Base-by-base conservation (phyloP, 2,797 vertebrate species). In the Mustela erminea region DNA sequence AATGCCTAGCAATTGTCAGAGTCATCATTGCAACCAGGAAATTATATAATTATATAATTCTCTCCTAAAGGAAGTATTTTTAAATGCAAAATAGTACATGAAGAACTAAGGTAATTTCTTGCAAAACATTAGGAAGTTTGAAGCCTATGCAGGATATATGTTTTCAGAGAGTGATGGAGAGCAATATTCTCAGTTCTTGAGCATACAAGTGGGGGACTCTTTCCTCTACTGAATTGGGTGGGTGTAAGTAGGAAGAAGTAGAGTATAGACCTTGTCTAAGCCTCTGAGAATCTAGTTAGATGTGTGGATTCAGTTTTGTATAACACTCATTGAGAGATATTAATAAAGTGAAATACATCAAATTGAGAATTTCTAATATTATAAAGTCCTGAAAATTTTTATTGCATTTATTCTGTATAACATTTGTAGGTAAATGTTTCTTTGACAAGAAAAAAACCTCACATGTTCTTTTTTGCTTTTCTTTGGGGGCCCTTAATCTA, bases 171-270 rank as follows among this genome's bases (percentile, higher is more conserved):
- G 2, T 62, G 4, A 14, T 68, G n/a, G 12, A 60, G 21, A 81
- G 12, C 8, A 25, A 3, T 49, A 52, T 17, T 68, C 2, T 38
- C 49, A 23, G 2, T n/a, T 62, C 58, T 89, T 52, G 18, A 75
- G 29, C 5, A 27, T 38, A 43, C 6, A 78, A n/a, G 13, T 90
- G 17, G 17, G 3, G 80, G 27, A 68, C 3, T 46, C 85, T 6
- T 25, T 17, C 25, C 23, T 43, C 25, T 89, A 75, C 23, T 41
- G 20, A 87, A 93, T 35, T 29, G 23, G 52, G 10, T 23, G 2
- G 20, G 2, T 3, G 38, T 0, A 12, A 4, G 32, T 3, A 5
- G 10, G 3, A 15, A 78, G 5, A 58, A 7, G 4, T 64, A n/a
- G 27, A 52, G 0, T 72, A 56, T 15, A 72, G 13, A 46, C 15